These are phyloP conservation scores for Datnioides undecimradiatus DNA, from an alignment of 2,113 vertebrate genomes.

Conservation along the genomic window DNA sequence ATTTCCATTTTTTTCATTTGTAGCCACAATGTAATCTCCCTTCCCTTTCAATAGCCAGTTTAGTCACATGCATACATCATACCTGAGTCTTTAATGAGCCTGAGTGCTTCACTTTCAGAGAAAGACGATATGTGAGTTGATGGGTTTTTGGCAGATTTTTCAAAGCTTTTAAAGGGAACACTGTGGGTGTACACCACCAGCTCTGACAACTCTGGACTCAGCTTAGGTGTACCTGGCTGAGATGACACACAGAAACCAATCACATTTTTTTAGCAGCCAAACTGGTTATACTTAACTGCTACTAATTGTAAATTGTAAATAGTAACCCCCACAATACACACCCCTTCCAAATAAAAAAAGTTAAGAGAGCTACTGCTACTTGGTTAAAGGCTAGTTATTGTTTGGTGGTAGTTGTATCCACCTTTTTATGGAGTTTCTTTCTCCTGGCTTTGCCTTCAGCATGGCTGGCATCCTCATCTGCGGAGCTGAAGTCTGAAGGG, in stretches of 20 bases:
- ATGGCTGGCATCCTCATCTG: slow-evolving; percentile 85
- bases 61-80: slow-evolving; percentile 27
- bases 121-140: slow-evolving; percentile 89
- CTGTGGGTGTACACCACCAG: slow-evolving; percentile 90
- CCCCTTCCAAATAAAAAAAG: too few relatives aligned
- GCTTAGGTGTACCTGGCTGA: slow-evolving; percentile 72
- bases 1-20: neutral
- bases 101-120: slow-evolving; percentile 91
- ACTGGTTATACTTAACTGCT: too few relatives aligned
- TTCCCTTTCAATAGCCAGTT: neutral
- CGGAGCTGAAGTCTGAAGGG: slow-evolving; percentile 73
- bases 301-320: too few relatives aligned
- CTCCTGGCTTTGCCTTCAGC: slow-evolving; percentile 42
- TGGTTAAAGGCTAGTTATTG: neutral
- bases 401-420: neutral
- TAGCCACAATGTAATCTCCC: neutral
- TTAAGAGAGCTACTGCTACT: neutral
- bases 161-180: slow-evolving; percentile 85
- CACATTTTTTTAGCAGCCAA: neutral
- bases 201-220: slow-evolving; percentile 89
- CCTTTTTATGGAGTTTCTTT: slow-evolving; percentile 74
- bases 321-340: too few relatives aligned
- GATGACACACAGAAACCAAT: slow-evolving; percentile 28
- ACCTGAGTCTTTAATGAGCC: slow-evolving; percentile 90
- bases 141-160: slow-evolving; percentile 73